phyloP scores from a whole-genome alignment of 2,888 invertebrate species.

The Drosophila emarginata region DNA sequence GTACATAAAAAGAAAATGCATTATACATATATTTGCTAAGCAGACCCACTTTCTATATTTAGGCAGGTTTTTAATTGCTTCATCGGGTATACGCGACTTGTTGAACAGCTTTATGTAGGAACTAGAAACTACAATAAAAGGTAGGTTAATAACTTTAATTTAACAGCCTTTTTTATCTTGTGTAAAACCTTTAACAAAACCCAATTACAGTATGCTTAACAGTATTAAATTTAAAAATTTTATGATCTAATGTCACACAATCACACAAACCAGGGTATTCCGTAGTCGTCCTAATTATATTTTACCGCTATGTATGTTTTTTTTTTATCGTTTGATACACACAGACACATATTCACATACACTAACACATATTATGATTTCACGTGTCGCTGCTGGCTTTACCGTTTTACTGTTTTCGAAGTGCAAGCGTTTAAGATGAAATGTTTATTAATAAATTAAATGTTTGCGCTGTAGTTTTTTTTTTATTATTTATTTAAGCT shows the following conservation, averaged over 20 bases:
- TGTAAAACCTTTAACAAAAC: background rate
- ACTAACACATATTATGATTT: background rate
- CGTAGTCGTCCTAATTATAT: background rate
- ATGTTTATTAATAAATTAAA: background rate
- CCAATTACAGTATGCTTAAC: background rate
- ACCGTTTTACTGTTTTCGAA: background rate
- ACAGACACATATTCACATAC: background rate
- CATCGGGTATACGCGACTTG: background rate
- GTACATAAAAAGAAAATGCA: background rate
- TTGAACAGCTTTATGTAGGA: background rate
- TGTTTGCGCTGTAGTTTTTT: too few species aligned
- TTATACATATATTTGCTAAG: background rate
- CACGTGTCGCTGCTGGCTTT: background rate
- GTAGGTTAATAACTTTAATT: background rate
- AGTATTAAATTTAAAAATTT: too few species aligned
- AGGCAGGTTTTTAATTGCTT: background rate
- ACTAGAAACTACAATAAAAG: background rate
- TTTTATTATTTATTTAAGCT: background rate
- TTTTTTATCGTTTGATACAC: background rate
- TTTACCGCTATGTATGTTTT: background rate
- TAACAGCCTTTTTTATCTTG: background rate
- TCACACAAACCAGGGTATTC: background rate
- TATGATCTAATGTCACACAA: too few species aligned
- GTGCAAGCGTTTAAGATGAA: background rate
- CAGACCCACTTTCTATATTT: constrained; percentile 5